Percentiles rank a stretch among this genome's conserved stretches.
Evolutionary conservation across 2,797 vertebrate species (phyloP).

Genomic region (Carduelis carduelis): DNA sequence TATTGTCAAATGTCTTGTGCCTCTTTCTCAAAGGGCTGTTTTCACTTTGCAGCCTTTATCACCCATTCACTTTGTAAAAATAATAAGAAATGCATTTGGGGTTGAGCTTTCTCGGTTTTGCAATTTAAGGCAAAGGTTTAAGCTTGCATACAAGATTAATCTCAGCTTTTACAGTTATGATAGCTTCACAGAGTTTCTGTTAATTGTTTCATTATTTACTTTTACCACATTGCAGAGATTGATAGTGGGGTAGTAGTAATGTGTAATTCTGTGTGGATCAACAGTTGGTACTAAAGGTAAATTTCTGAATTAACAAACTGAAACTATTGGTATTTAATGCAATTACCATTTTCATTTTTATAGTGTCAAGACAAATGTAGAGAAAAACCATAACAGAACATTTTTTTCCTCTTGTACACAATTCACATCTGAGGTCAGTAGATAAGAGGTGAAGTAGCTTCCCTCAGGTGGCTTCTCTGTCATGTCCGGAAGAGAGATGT

Average conservation of each 20-base stretch:
- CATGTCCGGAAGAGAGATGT: background rate
- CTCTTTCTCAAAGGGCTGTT: background rate
- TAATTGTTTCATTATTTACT: constrained; percentile 23
- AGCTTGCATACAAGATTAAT: background rate
- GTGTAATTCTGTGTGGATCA: background rate
- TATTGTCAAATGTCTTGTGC: background rate
- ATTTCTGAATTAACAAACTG: background rate
- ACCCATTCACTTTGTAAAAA: background rate
- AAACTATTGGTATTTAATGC: background rate
- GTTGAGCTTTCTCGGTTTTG: background rate
- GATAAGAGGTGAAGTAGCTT: background rate
- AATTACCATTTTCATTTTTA: background rate
- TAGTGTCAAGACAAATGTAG: background rate
- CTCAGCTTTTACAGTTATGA: background rate
- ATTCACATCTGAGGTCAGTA: background rate
- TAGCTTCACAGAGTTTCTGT: background rate
- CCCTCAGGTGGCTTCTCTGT: background rate
- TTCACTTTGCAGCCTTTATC: background rate
- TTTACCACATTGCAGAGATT: background rate
- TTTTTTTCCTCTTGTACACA: background rate
- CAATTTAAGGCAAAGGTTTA: background rate
- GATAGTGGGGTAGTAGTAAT: background rate
- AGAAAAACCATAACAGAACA: background rate
- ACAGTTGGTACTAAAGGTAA: background rate
- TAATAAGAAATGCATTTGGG: background rate